Base-by-base conservation (phyloP, 35 echinoderm and acorn worm species). In the Strongylocentrotus purpuratus region DNA sequence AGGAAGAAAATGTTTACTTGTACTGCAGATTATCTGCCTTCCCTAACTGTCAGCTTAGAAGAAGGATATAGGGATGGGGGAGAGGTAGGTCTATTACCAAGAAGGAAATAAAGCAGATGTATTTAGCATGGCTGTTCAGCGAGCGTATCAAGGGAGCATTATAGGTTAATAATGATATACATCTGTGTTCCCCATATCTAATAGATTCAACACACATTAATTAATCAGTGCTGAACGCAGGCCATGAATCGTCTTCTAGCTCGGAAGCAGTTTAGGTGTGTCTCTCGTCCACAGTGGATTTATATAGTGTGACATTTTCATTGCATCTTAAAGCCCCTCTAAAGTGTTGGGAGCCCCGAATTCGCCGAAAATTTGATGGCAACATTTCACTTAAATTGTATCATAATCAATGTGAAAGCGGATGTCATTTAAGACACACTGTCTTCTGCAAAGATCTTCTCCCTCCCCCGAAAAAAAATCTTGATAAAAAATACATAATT, bases 181-280 rank as follows among this genome's bases (percentile, higher is more conserved):
- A 7, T 78, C 65, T 78, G 65, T n/a, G 22, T n/a, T 4, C 7
- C 15, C 20, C 28, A 78, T 78, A 78, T 8, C 20, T 78, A 28
- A 78, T 78, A 78, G 65, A 78, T 78, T 78, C 65, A 78, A 78
- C 65, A 78, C 15, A 78, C 65, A 78, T 78, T 78, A 78, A 78
- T 78, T 78, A 78, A 78, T 78, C 65, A 78, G 65, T 78, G 65
- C 65, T 78, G 65, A 78, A 78, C 65, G 65, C 65, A 59, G 17
- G 17, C 52, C 7, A 78, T 7, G 65, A 22, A 78, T 78, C 65
- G 20, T 78, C 65, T 7, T 78, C 65, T 22, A 78, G 28, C 28
- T 22, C 7, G 28, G 65, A 78, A 78, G 65, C 20, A 78, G 15
- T 22, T 22, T 0, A n/a, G 20, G 2, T 70, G 2, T 25, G 61